Evolutionary conservation across 2,797 vertebrate species (phyloP), one percentile per base, ranked within the genome.

Genomic region (Gymnopithys bicolor): DNA sequence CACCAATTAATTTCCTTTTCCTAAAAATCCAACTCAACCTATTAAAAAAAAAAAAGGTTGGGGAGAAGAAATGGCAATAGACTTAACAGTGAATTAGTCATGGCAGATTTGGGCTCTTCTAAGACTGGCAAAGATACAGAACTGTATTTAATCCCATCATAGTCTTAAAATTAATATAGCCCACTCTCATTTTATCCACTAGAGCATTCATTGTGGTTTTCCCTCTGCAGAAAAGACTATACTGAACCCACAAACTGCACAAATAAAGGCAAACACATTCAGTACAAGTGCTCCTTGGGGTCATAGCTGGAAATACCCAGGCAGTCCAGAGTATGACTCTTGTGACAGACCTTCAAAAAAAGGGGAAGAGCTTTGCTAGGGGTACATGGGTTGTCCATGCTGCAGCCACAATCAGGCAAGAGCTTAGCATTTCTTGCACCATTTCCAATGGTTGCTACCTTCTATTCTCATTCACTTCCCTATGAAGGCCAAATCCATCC

Each of bases 261-360:
- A 33, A 71, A 51, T 16, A 68, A 46, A 78, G 67, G 32, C 1
- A 1, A 46, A 24, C 9, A 11, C 0, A 0, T 37, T 15, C 1
- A 0, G 8, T 21, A 24, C 0, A 0, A 86, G 43, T 0, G 0
- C 8, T 62, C 3, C 2, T 55, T n/a, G 32, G 35, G 21, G 24
- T 49, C 2, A 2, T 1, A 3, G 46, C 3, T 67, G 19, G 55
- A 93, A 90, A 76, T 24, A 24, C 10, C 63, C 59, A 66, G 45
- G n/a, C 11, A 39, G 55, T 21, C 19, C 30, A 43, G 56, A 49
- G 17, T 17, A 66, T 19, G 37, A 3, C 33, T 76, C 43, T 46
- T 59, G 27, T 32, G 25, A 59, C 21, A 76, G 71, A 75, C 11
- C 24, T 93, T 60, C 75, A 62, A 62, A 74, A 84, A 84, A 28